Base-by-base conservation (phyloP, 2,113 vertebrate species). In the Cephalopterus ornatus region DNA sequence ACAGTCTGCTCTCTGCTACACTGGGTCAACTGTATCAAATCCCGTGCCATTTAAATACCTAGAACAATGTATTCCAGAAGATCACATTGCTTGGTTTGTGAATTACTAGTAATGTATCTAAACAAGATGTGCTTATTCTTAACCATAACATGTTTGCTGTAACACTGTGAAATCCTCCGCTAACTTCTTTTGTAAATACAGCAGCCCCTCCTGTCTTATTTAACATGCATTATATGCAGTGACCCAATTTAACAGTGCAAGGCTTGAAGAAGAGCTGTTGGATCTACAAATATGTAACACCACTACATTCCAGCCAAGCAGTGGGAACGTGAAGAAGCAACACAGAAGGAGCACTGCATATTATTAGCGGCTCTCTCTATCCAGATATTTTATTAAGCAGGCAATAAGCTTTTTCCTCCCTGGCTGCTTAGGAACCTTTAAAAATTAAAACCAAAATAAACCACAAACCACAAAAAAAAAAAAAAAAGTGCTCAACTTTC, bases 151-250 rank as follows among this genome's bases (percentile, higher is more conserved):
- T 10, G 6, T 33, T 92, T 90, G 42, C 72, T 71, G 13, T 50
- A 85, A 95, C 50, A 65, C 28, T 62, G 39, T 18, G n/a, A 90
- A 88, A 80, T 82, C 39, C 33, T 82, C 52, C n/a, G 53, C 26
- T 74, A 89, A 91, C 37, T 62, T 58, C 11, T 65, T 63, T 59
- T 84, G 81, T 63, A 80, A 67, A 70, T 73, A 83, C 35, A 63
- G 79, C 32, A 86, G 77, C 44, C 20, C 9, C 26, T 82, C 67
- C 59, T 30, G 16, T 88, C 87, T 96, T 71, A 80, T 90, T 97
- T 89, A 92, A 93, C 77, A 92, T 74, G 85, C 76, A 89, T 70
- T 95, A 82, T 95, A 95, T 84, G 83, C 95, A 90, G 66, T 82
- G 93, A 95, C 88, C 95, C 92, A 94, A 85, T 92, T 97, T 85